Evolutionary conservation across 2,888 invertebrate genomes (phyloP), one percentile per base, ranked within the genome.

Genomic region (Spialia ferax): DNA sequence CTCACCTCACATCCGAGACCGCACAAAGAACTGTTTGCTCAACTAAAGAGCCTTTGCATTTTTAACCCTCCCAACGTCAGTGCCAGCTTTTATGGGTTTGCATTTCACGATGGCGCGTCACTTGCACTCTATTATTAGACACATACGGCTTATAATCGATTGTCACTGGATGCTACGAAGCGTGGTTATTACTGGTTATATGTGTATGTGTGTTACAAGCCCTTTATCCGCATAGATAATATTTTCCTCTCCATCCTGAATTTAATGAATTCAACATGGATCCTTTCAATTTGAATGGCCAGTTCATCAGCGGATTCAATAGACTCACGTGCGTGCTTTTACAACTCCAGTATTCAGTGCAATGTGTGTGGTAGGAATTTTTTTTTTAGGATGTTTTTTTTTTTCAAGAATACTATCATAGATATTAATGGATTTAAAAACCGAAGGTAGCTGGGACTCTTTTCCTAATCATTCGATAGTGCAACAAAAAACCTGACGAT

Each of bases 1-100:
- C 42, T 60, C 66, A 52, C 52, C 66, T 61, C 55, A 22, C 61
- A 54, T 66, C 59, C 50, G 42, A 67, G 55, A 67, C 79, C 78
- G 67, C 78, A 88, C 86, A 88, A 88, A 88, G 87, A 88, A 78
- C 77, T 89, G 89, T 90, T 89, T 90, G 85, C 86, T 79, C 83
- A 80, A 82, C 87, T 88, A 90, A 91, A 90, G 86, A 89, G 91
- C 81, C 83, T 86, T 81, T 91, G 89, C 86, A 92, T 91, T 89
- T 91, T 92, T 89, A 88, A 91, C 80, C 81, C 78, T 72, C 75
- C 72, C 72, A 70, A 69, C 69, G 74, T 71, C 77, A 74, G 69
- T 63, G 68, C 70, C 75, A 76, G 73, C 68, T 63, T 65, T 70
- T 68, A 63, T 63, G 55, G 69, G 66, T 71, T 70, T 73, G 69